Evolutionary conservation across 2,888 invertebrate genomes (phyloP), one percentile per base, ranked within the genome.

Genomic region (Nomada lathburiana): DNA sequence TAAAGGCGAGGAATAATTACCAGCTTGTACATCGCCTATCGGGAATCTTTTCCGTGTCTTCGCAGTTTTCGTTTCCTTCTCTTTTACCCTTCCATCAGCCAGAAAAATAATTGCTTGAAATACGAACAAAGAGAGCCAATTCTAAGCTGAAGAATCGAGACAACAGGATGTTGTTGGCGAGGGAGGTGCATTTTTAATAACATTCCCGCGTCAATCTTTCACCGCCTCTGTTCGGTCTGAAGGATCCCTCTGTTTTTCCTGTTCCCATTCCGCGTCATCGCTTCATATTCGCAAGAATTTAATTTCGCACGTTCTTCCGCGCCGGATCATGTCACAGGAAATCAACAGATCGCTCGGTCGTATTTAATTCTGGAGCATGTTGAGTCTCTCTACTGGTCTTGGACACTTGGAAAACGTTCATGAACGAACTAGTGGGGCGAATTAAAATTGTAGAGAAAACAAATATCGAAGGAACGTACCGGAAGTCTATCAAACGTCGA

Each of bases 261-360:
- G 50, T 29, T 20, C 72, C 16, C 72, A 52, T 76, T 71, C 23
- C 60, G 42, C 64, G 67, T 72, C 75, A 74, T 76, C 83, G 76
- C 78, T 75, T 83, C 85, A 82, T 86, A 85, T 85, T 83, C 84
- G 80, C 84, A 88, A 90, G 88, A 90, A 90, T 90, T 90, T 90
- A 89, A 90, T 90, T 89, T 90, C 86, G 71, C 80, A 67, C 82
- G 82, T 81, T 71, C 82, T 78, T 72, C 78, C 70, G 69, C 57
- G 36, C 59, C 13, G 69, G 62, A 53, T 60, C 71, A 62, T 77
- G 72, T 82, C 80, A 77, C 53, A 77, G 68, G 76, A 59, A 82
- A 72, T 84, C 83, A 76, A 74, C 68, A 63, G 63, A 63, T 84
- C 72, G 68, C 20, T 11, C n/a, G 59, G 29, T 16, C 52, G 53